These are phyloP conservation scores for Ornithoptera alexandrae DNA, from an alignment of 2,888 invertebrate species.

Conservation along the genomic window DNA sequence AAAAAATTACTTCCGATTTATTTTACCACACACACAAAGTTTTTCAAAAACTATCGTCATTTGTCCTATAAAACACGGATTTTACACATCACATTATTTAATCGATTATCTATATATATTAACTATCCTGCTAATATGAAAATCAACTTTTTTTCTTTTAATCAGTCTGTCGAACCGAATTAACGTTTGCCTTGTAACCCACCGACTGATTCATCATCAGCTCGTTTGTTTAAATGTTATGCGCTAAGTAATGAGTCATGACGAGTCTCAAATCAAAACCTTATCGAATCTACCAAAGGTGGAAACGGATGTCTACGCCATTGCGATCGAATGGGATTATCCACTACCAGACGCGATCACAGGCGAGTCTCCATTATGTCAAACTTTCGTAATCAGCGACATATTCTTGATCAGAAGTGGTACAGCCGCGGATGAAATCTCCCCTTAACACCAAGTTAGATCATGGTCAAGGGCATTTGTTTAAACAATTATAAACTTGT, in stretches of 20 bases:
- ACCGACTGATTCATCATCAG: background rate
- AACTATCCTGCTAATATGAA: conserved; percentile 16
- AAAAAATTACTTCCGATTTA: background rate
- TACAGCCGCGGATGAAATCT: no score
- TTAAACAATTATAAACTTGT: background rate
- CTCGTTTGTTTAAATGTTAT: conserved; percentile 31
- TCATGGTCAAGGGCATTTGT: no score
- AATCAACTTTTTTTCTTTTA: conserved; percentile 14
- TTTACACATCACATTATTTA: conserved; percentile 26
- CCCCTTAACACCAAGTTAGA: no score
- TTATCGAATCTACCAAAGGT: conserved; percentile 20
- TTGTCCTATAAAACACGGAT: conserved; percentile 22
- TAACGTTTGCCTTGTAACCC: conserved; percentile 24
- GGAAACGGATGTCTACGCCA: conserved; percentile 1
- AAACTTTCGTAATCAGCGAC: no score
- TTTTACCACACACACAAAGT: background rate
- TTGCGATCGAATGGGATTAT: background rate
- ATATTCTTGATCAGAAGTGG: no score
- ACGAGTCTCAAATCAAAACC: conserved; percentile 10
- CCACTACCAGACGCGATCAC: no score
- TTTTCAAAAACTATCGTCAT: conserved; percentile 2
- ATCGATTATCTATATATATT: background rate
- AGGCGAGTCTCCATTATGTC: no score
- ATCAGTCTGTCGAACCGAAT: conserved; percentile 33
- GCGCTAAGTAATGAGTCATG: conserved; percentile 35